Percentiles rank a stretch among this genome's conserved stretches.
Conservation (phyloP, 2,113 vertebrate genomes). For the Microtus montanus region DNA sequence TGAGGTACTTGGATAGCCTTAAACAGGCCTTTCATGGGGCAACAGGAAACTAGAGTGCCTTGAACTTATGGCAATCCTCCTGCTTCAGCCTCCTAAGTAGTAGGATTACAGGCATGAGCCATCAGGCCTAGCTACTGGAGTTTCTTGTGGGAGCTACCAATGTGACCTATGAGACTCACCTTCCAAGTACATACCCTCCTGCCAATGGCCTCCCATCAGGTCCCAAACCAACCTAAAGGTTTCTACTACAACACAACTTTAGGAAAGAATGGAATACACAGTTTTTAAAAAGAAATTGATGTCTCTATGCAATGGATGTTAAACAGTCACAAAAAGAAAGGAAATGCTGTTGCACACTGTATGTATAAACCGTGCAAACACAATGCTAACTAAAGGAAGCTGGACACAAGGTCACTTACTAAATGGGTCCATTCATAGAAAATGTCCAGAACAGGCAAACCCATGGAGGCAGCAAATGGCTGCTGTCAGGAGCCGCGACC, state of each 20-base stretch:
- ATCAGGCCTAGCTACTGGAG: background rate
- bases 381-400: background rate
- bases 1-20: background rate
- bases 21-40: background rate
- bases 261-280: slow-evolving; percentile 16
- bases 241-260: background rate
- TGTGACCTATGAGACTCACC: background rate
- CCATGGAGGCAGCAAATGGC: background rate
- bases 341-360: background rate
- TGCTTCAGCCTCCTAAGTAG: background rate
- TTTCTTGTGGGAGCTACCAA: background rate
- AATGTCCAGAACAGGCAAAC: background rate
- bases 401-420: background rate
- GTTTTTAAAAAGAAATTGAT: background rate
- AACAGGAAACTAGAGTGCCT: background rate
- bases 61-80: background rate
- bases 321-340: background rate
- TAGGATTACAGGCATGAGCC: background rate
- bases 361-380: background rate
- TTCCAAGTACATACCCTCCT: background rate
- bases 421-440: background rate
- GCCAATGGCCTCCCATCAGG: background rate
- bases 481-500: background rate
- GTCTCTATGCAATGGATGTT: background rate
- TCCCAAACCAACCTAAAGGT: background rate